Evolutionary conservation across 2,113 vertebrate genomes (phyloP).

Genomic region (Nestor notabilis): DNA sequence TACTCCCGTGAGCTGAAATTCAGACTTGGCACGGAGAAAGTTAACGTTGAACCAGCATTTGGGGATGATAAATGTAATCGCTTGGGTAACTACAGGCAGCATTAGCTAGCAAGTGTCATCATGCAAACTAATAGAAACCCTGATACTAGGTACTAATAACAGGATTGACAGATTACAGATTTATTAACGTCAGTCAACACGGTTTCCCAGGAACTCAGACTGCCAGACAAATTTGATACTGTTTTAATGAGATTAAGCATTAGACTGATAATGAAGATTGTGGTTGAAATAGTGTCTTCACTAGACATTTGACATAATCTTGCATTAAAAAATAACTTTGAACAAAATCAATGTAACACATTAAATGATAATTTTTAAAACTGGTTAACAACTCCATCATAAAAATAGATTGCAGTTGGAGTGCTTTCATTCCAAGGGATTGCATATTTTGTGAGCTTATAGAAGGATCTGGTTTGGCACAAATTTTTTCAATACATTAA

Average conservation of each 20-base stretch:
- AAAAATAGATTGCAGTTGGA: background rate
- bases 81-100: background rate
- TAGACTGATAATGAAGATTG: background rate
- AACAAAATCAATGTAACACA: background rate
- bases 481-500: background rate
- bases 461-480: background rate
- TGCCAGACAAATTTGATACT: background rate
- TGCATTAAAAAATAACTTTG: background rate
- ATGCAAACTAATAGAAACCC: background rate
- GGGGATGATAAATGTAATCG: background rate
- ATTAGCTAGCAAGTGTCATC: background rate
- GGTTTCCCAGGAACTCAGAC: background rate
- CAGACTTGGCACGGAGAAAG: rapidly evolving
- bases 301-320: background rate
- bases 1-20: too few species aligned
- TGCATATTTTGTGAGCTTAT: background rate
- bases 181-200: background rate
- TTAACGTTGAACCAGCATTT: background rate
- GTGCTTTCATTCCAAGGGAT: background rate
- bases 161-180: background rate
- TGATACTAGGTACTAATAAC: background rate
- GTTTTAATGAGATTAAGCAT: constrained; percentile 34
- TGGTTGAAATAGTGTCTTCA: background rate
- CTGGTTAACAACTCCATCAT: background rate
- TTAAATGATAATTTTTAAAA: background rate